Evolutionary conservation across 2,888 invertebrate species (phyloP), one percentile per base, ranked within the genome.

Genomic region (Zootermopsis nevadensis): DNA sequence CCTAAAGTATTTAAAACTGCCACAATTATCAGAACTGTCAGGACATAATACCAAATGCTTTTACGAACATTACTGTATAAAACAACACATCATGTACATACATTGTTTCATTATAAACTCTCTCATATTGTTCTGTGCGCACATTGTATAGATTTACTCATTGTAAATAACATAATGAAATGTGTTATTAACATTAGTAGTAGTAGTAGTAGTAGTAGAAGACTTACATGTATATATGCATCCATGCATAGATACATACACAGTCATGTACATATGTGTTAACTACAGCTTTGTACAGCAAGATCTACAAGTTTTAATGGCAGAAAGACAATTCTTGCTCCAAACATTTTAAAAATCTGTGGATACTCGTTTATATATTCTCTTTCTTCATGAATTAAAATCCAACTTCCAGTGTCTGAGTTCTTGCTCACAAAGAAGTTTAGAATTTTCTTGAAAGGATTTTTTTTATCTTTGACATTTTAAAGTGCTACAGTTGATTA

Each of bases 91-190:
- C 24, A n/a, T 79, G 79, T 79, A 79, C 19, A 79, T 79, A 79
- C 27, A 79, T 27, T 66, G 55, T 38, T 79, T 79, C 79, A 79
- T 79, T 79, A 79, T 79, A 33, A 60, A 53, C 30, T 53, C 12
- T 60, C 33, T 77, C 77, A 77, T 55, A 24, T 30, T 66, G 66
- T 79, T 79, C 22, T 38, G 38, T 74, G 74, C 74, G 38, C 38
- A 31, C 19, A 77, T 33, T 79, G 79, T 79, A 79, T 79, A 66
- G 48, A 60, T 60, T 53, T 79, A 66, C 38, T 79, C 79, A 79
- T 66, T 79, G 79, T 79, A 79, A 79, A 79, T 79, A 79, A 38
- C 66, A 66, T 79, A 35, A 2, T 30, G 15, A 77, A 77, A 77
- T 77, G 55, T 55, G 55, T 48, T 33, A 69, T 33, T 69, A 69